Evolutionary conservation across 2,113 vertebrate species (phyloP).

Genomic region (Struthio camelus): DNA sequence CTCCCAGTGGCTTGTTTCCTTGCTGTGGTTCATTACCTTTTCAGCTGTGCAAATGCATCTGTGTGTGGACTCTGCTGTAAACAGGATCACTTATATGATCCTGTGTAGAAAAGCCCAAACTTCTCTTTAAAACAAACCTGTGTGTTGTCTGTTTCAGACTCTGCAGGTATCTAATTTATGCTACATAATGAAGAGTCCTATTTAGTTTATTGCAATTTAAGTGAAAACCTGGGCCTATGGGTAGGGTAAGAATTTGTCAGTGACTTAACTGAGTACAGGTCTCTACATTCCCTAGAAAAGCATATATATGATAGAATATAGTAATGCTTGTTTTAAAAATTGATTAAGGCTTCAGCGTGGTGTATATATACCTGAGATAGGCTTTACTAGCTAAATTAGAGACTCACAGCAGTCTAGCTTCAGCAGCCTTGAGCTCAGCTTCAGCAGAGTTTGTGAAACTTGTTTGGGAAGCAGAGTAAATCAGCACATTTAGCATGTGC

Average conservation of each 20-base stretch:
- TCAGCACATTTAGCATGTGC: accelerated
- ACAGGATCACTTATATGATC: background rate
- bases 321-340: background rate
- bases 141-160: background rate
- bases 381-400: background rate
- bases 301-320: background rate
- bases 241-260: background rate
- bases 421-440: background rate
- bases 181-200: background rate
- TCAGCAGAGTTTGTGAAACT: background rate
- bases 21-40: background rate
- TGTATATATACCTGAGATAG: background rate
- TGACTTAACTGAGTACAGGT: background rate
- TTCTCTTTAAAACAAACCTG: background rate
- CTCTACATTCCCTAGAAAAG: background rate
- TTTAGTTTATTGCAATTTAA: background rate
- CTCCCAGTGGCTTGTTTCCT: background rate
- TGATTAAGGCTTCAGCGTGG: background rate
- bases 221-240: background rate
- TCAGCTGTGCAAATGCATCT: background rate
- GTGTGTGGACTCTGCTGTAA: background rate
- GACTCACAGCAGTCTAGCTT: background rate
- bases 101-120: background rate
- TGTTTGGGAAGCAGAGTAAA: background rate
- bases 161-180: background rate